Base-by-base conservation (phyloP, 2,888 invertebrate genomes). In the Strigamia maritima region DNA sequence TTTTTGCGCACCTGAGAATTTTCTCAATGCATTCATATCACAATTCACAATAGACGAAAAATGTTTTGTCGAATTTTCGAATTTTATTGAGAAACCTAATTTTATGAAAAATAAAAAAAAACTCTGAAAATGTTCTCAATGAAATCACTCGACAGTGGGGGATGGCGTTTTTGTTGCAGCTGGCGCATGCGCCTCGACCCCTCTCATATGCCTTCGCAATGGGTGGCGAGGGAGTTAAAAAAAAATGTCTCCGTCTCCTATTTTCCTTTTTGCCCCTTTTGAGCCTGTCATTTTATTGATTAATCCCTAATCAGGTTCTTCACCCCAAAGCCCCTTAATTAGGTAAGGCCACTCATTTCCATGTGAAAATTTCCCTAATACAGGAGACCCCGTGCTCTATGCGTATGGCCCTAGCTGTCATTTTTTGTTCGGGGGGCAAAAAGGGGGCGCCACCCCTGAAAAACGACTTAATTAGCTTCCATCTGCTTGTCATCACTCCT, bases 351-450 rank as follows among this genome's bases (percentile, higher is more conserved):
- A 70, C 26, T 70, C 70, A 70, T 70, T 70, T 70, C 70, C 70
- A 70, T 70, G 70, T 70, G 70, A 70, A 70, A 70, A 70, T 70
- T 70, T 70, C 70, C 70, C 70, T 70, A 70, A 26, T 70, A 70
- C 70, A 70, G 70, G 70, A 70, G 70, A 70, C 70, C 28, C 70
- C 28, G 44, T 44, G 14, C 44, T 44, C 44, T 14, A 4, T 35
- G 44, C 44, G 44, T n/a, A 44, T 44, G 44, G 44, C 44, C 22
- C n/a, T 54, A 19, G 54, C 70, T 70, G 70, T 70, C 70, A 70
- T 70, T 70, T 70, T 70, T 70, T 70, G 24, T 70, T 28, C 16
- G 12, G 70, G 70, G 70, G 70, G 70, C n/a, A 28, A 28, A 26
- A 28, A 70, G 70, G 70, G 60, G 70, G 49, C 70, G 28, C 70